These are phyloP conservation scores for Hippasteria phrygiana DNA, from an alignment of 53 echinoderm and acorn worm genomes.

Conservation along the genomic window DNA sequence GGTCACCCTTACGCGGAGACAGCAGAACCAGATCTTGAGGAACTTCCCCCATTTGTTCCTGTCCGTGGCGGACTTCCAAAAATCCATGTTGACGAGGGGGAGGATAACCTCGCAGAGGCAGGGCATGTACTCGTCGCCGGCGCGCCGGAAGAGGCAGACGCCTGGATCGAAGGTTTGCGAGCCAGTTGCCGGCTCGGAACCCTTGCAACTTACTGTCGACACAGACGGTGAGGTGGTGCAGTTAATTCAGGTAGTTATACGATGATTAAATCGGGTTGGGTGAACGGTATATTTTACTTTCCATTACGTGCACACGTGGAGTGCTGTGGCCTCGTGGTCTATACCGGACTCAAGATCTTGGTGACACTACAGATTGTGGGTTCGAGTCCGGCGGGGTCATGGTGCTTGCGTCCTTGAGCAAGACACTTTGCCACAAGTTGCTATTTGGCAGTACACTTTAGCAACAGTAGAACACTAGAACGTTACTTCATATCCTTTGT, in stretches of 20 bases:
- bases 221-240: neutral
- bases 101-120: neutral
- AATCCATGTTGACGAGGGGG: neutral
- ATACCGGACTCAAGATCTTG: too few species aligned
- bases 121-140: neutral
- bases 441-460: neutral
- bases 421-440: neutral
- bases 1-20: neutral
- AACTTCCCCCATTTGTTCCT: neutral
- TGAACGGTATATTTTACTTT: too few species aligned
- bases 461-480: neutral
- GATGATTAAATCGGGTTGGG: too few species aligned
- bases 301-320: too few species aligned
- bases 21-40: neutral
- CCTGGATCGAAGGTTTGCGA: neutral
- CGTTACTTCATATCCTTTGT: neutral
- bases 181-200: neutral
- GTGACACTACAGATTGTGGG: too few species aligned
- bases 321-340: too few species aligned
- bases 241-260: slow-evolving; percentile 7
- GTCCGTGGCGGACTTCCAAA: neutral
- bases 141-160: neutral
- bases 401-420: too few species aligned
- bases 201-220: neutral
- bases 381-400: too few species aligned